Percentiles rank a stretch among this genome's conserved stretches.
Evolutionary conservation across 1,140 invertebrate species (phyloP).

Genomic region (Bombus pyrosoma): DNA sequence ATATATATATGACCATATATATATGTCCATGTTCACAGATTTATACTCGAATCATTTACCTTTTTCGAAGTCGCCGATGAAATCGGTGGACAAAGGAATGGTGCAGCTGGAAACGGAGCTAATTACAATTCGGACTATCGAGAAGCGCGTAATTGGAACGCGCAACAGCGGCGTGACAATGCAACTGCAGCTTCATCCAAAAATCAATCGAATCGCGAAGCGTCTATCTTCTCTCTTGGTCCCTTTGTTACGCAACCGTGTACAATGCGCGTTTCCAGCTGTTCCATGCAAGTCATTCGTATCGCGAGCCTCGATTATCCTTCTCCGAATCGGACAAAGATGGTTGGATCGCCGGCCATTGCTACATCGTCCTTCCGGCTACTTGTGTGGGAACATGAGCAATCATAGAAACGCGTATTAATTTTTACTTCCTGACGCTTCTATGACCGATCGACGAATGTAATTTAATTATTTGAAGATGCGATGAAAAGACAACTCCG

Average conservation of each 20-base stretch:
- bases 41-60: background rate
- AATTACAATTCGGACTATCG: slow-evolving; percentile 30
- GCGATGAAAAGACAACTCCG: too few relatives aligned
- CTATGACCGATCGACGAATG: background rate
- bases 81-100: background rate
- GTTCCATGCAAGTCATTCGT: slow-evolving; percentile 17
- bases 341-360: background rate
- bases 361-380: slow-evolving; percentile 22
- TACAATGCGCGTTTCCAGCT: slow-evolving; percentile 16
- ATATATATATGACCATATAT: too few relatives aligned
- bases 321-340: slow-evolving; percentile 27
- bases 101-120: background rate
- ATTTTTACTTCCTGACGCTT: background rate
- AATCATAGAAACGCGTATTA: background rate
- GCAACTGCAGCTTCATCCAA: slow-evolving; percentile 31
- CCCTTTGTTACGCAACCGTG: slow-evolving; percentile 29
- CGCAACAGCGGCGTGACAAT: slow-evolving; percentile 25
- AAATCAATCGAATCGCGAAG: slow-evolving; percentile 31
- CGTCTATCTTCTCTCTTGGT: slow-evolving; percentile 10
- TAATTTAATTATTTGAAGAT: background rate
- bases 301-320: slow-evolving; percentile 34
- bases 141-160: slow-evolving; percentile 26
- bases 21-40: background rate
- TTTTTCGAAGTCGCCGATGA: background rate
- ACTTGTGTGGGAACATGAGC: background rate